A percentile compares a stretch with the other conserved stretches of the same genome.
Evolutionary conservation across 2,113 vertebrate species (phyloP).

Genomic region (Cheilinus undulatus): DNA sequence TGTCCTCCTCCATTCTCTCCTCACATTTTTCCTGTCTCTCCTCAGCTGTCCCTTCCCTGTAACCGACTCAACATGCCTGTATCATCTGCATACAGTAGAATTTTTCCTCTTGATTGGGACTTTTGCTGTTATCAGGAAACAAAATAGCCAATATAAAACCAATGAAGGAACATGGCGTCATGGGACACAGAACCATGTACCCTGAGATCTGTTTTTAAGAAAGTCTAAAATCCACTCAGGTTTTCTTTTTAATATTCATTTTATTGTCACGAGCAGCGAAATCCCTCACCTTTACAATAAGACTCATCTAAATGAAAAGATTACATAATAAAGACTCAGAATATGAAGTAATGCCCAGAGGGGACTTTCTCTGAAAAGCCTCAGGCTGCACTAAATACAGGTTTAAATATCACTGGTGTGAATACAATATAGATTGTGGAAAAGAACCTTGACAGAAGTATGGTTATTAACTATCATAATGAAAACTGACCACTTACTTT

Average conservation of each 20-base stretch:
- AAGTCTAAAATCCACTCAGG: too few relatives aligned
- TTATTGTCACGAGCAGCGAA: slow-evolving; percentile 15
- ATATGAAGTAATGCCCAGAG: slow-evolving; percentile 31
- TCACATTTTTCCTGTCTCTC: too few relatives aligned
- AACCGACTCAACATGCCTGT: too few relatives aligned
- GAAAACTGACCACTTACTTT: slow-evolving; percentile 1
- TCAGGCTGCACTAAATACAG: slow-evolving; percentile 24
- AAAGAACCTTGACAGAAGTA: slow-evolving; percentile 20
- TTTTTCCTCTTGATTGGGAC: too few relatives aligned
- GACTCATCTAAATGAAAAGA: slow-evolving; percentile 19
- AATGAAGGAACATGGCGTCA: too few relatives aligned
- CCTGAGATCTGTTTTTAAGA: too few relatives aligned
- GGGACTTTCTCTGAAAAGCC: slow-evolving; percentile 18
- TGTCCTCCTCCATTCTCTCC: too few relatives aligned
- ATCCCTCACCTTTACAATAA: slow-evolving; percentile 4
- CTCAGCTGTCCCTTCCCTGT: too few relatives aligned
- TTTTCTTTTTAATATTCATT: not conserved
- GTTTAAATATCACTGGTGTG: slow-evolving; percentile 10
- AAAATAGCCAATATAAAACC: too few relatives aligned
- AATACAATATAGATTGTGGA: not conserved
- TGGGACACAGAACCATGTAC: too few relatives aligned
- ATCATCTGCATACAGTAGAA: too few relatives aligned
- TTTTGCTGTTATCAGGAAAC: too few relatives aligned
- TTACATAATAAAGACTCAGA: slow-evolving; percentile 46
- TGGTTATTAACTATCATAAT: slow-evolving; percentile 14